Conservation (phyloP, 2,888 invertebrate species). For the Drosophila mercatorum region DNA sequence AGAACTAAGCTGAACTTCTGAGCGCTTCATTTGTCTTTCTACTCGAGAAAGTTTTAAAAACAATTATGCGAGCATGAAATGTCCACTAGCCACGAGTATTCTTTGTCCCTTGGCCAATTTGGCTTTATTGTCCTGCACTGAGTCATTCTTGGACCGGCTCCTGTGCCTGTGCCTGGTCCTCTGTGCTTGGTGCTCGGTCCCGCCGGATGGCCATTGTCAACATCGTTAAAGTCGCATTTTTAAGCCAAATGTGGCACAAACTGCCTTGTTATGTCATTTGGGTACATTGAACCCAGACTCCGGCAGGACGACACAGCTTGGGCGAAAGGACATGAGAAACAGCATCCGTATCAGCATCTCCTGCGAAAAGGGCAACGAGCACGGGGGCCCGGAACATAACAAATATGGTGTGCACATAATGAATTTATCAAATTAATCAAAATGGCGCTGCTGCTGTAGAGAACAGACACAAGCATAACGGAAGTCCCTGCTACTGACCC, state of each 20-base stretch:
- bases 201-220: slow-evolving; percentile 38
- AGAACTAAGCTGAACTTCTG: slow-evolving; percentile 27
- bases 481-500: slow-evolving; percentile 51
- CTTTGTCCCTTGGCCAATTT: slow-evolving; percentile 41
- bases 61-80: slow-evolving; percentile 65
- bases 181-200: background rate
- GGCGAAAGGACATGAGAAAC: slow-evolving; percentile 26
- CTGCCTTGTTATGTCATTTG: slow-evolving; percentile 73
- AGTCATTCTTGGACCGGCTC: slow-evolving; percentile 15
- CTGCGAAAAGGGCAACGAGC: background rate
- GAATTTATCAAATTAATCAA: slow-evolving; percentile 83
- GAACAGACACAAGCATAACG: slow-evolving; percentile 50
- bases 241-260: slow-evolving; percentile 74
- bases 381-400: slow-evolving; percentile 43
- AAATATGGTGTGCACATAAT: slow-evolving; percentile 81
- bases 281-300: slow-evolving; percentile 63
- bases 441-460: slow-evolving; percentile 60
- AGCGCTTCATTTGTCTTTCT: slow-evolving; percentile 71
- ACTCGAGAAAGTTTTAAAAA: slow-evolving; percentile 49
- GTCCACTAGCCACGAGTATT: slow-evolving; percentile 39
- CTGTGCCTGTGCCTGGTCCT: background rate
- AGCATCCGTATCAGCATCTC: slow-evolving; percentile 8
- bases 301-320: slow-evolving; percentile 49
- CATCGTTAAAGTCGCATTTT: slow-evolving; percentile 76
- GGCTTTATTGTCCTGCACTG: slow-evolving; percentile 28